A percentile compares a stretch with the other conserved stretches of the same genome.
phyloP scores from a whole-genome alignment of 2,797 vertebrate species.

The Poeciliopsis presidionis region DNA sequence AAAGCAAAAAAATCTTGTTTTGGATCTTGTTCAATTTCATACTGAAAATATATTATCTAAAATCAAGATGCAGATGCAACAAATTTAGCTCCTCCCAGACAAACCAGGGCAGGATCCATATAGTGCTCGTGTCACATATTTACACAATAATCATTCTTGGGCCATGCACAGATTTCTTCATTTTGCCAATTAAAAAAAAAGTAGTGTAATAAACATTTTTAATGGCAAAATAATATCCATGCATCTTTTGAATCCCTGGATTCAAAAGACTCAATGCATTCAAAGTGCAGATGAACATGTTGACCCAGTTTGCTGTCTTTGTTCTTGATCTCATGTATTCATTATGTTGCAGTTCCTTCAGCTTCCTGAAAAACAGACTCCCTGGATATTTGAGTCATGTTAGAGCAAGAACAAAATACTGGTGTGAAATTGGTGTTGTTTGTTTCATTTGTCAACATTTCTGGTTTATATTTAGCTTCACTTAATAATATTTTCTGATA shows the following conservation, averaged over 20 bases:
- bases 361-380: not conserved
- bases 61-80: not conserved
- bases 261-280: too few relatives aligned
- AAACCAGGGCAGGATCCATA: not conserved
- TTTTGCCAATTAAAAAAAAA: not conserved
- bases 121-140: not conserved
- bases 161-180: not conserved
- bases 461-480: constrained; percentile 21
- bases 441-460: constrained; percentile 32
- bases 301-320: not conserved
- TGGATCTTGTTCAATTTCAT: not conserved
- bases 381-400: constrained; percentile 16
- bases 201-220: not conserved
- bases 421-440: constrained; percentile 40
- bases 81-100: not conserved
- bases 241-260: not conserved
- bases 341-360: constrained; percentile 20
- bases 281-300: not conserved
- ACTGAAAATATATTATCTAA: constrained; percentile 14
- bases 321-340: constrained; percentile 15
- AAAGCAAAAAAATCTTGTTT: not conserved
- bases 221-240: not conserved
- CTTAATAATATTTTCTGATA: constrained; percentile 8
- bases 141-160: not conserved
- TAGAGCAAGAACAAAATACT: constrained; percentile 27